Evolutionary conservation across 1,140 invertebrate genomes (phyloP), one percentile per base, ranked within the genome.

Genomic region (Drosophila bifasciata): DNA sequence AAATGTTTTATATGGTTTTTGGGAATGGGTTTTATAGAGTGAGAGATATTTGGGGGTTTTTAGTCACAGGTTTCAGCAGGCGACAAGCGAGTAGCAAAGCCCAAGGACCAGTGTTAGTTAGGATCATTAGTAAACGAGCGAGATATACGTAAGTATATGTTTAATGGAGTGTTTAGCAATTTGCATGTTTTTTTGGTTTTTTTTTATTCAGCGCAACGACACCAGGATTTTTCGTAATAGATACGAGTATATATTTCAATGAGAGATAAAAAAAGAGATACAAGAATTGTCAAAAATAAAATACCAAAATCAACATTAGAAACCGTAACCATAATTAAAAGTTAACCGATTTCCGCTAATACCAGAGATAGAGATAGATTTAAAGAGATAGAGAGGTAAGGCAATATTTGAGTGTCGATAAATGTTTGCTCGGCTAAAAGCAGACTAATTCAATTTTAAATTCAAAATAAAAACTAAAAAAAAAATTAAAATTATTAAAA

Each of bases 271-370:
- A 90, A 89, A 73, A 89, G 70, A 86, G 80, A 84, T 76, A 89
- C 69, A 89, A 74, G n/a, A 75, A 64, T 73, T 89, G 72, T 84
- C 79, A 89, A 89, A 85, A 89, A 88, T 80, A 88, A 85, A 85
- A 76, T 85, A 74, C 61, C 51, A 60, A 74, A 80, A 19, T 60
- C 61, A 69, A 52, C 8, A 39, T 62, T 59, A 49, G 63, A 84
- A 88, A 89, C 84, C 85, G 76, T 89, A 79, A 89, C 85, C 79
- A 67, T 79, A 78, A 78, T 59, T 78, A 71, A 79, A 40, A 15
- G 19, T 58, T 62, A 74, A 71, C 71, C 62, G 59, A 85, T 59
- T 76, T 48, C 63, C 58, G 68, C 67, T 77, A 68, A 43, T 63
- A 76, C 63, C 62, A 78, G 56, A 83, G 40, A 69, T 23, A 51